Evolutionary conservation across 2,797 vertebrate genomes (phyloP).

Genomic region (Synanceia verrucosa): DNA sequence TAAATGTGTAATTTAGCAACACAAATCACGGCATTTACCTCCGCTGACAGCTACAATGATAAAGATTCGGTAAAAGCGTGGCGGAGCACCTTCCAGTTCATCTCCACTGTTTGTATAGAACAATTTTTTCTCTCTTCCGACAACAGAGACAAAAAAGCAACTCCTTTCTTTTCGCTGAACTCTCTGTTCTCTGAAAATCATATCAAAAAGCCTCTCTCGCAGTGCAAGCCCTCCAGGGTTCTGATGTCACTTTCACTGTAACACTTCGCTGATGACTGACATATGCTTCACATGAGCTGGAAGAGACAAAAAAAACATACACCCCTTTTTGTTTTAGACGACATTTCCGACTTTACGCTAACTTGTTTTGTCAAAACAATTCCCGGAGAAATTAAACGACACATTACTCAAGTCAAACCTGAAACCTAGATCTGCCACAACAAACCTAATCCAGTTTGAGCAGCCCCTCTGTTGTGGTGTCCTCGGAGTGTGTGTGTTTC

Average conservation of each 20-base stretch:
- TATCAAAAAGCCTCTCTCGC: conserved; percentile 84
- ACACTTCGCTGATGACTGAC: conserved; percentile 84
- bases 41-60: conserved; percentile 70
- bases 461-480: conserved; percentile 73
- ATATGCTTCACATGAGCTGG: conserved; percentile 78
- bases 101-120: conserved; percentile 78
- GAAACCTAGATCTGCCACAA: conserved; percentile 82
- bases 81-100: conserved; percentile 79
- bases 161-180: conserved; percentile 79
- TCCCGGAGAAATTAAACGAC: conserved; percentile 86
- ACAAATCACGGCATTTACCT: conserved; percentile 67
- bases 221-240: conserved; percentile 87
- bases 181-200: conserved; percentile 81
- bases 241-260: conserved; percentile 87
- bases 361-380: conserved; percentile 90
- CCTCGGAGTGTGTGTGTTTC: conserved; percentile 69
- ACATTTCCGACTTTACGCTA: conserved; percentile 83
- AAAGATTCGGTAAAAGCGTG: conserved; percentile 67
- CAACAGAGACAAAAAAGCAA: conserved; percentile 74
- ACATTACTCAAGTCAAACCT: conserved; percentile 80
- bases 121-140: conserved; percentile 46
- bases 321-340: conserved; percentile 77
- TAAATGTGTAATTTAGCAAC: conserved; percentile 74
- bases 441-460: conserved; percentile 82
- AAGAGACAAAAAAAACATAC: conserved; percentile 60